A percentile compares a stretch with the other conserved stretches of the same genome.
Evolutionary conservation across 1,140 invertebrate genomes (phyloP).

Genomic region (Zaprionus tsacasi): DNA sequence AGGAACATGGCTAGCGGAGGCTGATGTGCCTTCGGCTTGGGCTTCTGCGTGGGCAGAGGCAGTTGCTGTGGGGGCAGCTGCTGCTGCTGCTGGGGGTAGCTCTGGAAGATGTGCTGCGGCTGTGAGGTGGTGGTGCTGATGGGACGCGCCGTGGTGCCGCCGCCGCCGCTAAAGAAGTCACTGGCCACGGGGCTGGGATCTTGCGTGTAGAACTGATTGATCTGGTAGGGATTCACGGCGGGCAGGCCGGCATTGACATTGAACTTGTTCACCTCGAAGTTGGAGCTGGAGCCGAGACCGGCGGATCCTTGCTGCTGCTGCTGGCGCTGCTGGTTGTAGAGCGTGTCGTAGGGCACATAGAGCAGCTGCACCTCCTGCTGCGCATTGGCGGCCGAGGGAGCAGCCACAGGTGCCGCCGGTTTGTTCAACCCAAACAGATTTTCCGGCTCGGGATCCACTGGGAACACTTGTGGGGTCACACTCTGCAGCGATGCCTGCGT

Average conservation of each 20-base stretch:
- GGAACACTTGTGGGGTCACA: constrained; percentile 77
- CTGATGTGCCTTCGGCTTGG: constrained; percentile 89
- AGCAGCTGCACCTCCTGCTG: constrained; percentile 90
- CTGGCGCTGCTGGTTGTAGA: constrained; percentile 86
- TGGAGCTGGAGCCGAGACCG: constrained; percentile 28
- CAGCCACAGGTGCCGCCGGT: constrained; percentile 23
- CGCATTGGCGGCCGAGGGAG: constrained; percentile 3
- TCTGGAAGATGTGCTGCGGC: constrained; percentile 84
- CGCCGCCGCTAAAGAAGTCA: constrained; percentile 56
- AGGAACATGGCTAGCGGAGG: constrained; percentile 92
- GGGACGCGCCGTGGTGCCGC: constrained; percentile 57
- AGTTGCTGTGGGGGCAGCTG: constrained; percentile 26
- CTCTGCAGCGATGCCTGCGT: constrained; percentile 71
- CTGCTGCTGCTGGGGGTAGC: constrained; percentile 46
- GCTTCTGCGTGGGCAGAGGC: constrained; percentile 78
- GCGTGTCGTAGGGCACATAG: constrained; percentile 91
- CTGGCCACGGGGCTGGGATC: constrained; percentile 61
- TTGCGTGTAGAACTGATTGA: constrained; percentile 81
- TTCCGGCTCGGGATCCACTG: constrained; percentile 62
- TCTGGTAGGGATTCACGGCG: constrained; percentile 73
- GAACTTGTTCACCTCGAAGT: constrained; percentile 81
- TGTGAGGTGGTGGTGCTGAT: constrained; percentile 83
- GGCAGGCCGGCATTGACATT: constrained; percentile 74
- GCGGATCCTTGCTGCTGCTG: constrained; percentile 1
- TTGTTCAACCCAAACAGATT: constrained; percentile 57